phyloP scores from a whole-genome alignment of 2,113 vertebrate genomes.

The Microcebus ravelobensis region DNA sequence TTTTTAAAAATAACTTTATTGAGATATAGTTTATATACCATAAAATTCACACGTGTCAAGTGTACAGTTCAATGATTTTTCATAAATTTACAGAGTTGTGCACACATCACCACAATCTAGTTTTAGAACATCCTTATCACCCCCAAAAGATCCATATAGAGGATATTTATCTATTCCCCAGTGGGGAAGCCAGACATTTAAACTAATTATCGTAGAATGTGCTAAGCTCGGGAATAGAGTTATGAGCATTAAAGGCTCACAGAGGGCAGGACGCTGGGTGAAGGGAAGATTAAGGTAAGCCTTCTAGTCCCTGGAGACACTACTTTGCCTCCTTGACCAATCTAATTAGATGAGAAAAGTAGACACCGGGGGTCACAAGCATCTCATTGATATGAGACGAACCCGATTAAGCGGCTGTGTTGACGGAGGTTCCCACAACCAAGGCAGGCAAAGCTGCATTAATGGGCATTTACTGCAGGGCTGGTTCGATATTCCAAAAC shows the following conservation, averaged over 20 bases:
- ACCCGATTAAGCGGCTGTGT: background rate
- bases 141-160: background rate
- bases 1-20: background rate
- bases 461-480: background rate
- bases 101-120: background rate
- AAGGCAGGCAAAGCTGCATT: fast-evolving
- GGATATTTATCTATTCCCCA: background rate
- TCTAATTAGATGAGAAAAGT: background rate
- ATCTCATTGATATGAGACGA: background rate
- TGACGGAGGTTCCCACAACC: background rate
- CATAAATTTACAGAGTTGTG: background rate
- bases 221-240: background rate
- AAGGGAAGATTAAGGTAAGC: background rate
- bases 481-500: background rate
- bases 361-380: background rate
- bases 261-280: background rate
- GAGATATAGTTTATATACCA: background rate
- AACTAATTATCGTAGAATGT: background rate
- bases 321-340: background rate
- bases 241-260: background rate
- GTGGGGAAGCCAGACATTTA: background rate
- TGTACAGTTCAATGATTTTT: background rate
- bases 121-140: background rate
- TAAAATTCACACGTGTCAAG: background rate
- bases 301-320: background rate